Conservation (phyloP, 2,888 invertebrate species). For the Himalopsyche tibetana region DNA sequence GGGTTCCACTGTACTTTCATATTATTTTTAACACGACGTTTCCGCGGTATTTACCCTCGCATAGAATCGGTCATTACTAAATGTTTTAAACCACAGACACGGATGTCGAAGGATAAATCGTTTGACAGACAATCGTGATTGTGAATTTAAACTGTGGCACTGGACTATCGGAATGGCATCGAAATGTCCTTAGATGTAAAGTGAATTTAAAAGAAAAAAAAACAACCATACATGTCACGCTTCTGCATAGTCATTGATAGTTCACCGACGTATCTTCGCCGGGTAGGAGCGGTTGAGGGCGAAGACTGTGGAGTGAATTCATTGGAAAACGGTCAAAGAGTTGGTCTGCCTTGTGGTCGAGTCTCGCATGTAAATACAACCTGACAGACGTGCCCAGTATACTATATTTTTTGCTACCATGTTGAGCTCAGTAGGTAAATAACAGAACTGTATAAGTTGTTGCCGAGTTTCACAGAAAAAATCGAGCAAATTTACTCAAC, state of each 20-base stretch:
- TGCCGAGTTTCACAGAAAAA: too few relatives aligned
- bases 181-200: not conserved
- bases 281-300: not conserved
- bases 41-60: too few relatives aligned
- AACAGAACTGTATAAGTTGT: not conserved
- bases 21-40: too few relatives aligned
- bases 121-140: too few relatives aligned
- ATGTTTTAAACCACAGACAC: too few relatives aligned
- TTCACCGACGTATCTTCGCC: not conserved
- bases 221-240: not conserved
- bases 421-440: not conserved
- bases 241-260: not conserved
- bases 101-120: too few relatives aligned
- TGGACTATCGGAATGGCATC: constrained; percentile 11
- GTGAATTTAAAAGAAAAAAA: not conserved
- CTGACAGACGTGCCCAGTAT: not conserved
- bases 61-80: too few relatives aligned
- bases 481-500: too few relatives aligned
- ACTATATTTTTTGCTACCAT: not conserved
- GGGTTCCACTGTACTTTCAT: too few relatives aligned
- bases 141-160: not conserved
- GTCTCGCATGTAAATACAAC: not conserved
- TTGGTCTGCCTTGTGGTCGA: not conserved
- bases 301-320: not conserved
- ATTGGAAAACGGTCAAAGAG: not conserved